Conservation (phyloP, 2,888 invertebrate species). For the Myathropa florea region DNA sequence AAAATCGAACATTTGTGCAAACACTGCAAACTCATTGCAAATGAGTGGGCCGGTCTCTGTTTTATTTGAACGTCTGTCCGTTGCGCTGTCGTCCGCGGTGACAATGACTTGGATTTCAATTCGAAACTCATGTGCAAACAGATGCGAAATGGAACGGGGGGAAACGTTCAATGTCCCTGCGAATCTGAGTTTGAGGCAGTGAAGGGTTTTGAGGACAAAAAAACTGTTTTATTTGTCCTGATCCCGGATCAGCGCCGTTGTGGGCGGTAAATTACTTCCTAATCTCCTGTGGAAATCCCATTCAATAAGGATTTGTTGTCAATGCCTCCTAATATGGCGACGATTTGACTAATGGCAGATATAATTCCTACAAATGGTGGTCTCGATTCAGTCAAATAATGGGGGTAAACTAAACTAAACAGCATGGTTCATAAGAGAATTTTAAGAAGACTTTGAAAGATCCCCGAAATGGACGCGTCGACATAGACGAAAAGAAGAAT, state of each 20-base stretch:
- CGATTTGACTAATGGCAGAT: not conserved
- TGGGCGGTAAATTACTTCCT: constrained; percentile 21
- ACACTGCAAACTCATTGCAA: constrained; percentile 43
- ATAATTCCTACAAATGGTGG: not conserved
- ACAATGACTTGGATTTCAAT: constrained; percentile 24
- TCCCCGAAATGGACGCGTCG: no score
- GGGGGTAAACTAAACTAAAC: no score
- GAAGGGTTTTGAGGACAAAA: constrained; percentile 9
- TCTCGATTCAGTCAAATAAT: not conserved
- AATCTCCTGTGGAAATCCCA: not conserved
- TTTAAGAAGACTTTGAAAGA: no score
- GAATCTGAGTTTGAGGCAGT: no score
- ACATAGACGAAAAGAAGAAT: no score
- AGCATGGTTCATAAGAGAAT: no score
- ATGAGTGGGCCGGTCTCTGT: constrained; percentile 61
- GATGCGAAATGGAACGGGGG: constrained; percentile 45
- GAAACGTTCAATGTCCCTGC: not conserved
- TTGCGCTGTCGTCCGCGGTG: not conserved
- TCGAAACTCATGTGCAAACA: constrained; percentile 43
- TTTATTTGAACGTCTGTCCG: constrained; percentile 39
- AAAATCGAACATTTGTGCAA: constrained; percentile 69
- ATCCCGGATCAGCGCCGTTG: constrained; percentile 14
- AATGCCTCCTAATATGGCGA: not conserved
- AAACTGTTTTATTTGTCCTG: not conserved
- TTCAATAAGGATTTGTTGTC: not conserved